A percentile compares a stretch with the other conserved stretches of the same genome.
phyloP scores from a whole-genome alignment of 2,888 invertebrate genomes.

The Cheilosia vulpina region DNA sequence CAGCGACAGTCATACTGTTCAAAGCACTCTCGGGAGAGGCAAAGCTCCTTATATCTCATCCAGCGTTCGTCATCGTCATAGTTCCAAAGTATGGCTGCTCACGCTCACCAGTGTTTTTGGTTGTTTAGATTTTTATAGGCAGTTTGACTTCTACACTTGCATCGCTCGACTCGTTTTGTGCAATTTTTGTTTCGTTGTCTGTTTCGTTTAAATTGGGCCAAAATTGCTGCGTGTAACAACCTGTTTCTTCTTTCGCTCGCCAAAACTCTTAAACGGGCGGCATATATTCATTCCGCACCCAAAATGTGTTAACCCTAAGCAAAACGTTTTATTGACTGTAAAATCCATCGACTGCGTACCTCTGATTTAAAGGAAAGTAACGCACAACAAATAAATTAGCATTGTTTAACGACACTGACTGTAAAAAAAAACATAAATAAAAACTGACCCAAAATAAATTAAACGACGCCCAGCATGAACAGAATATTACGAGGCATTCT shows the following conservation, averaged over 20 bases:
- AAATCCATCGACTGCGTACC: neutral
- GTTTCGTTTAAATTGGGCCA: conserved; percentile 43
- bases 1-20: neutral
- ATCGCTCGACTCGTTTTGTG: conserved; percentile 30
- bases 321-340: conserved; percentile 6
- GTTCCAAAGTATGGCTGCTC: conserved; percentile 46
- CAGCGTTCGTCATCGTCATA: conserved; percentile 50
- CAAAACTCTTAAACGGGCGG: neutral
- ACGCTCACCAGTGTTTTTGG: conserved; percentile 9
- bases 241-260: conserved; percentile 30
- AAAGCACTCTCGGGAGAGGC: conserved; percentile 52
- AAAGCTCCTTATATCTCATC: conserved; percentile 57
- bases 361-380: conserved; percentile 45
- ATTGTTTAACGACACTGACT: conserved; percentile 26
- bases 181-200: conserved; percentile 7
- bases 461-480: conserved; percentile 87
- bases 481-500: conserved; percentile 95
- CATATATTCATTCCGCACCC: neutral
- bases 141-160: conserved; percentile 51
- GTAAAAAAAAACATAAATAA: conserved; percentile 10
- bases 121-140: conserved; percentile 61
- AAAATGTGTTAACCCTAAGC: conserved; percentile 35
- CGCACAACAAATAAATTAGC: conserved; percentile 49
- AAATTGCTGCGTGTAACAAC: conserved; percentile 50
- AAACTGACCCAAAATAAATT: conserved; percentile 1